Evolutionary conservation across 2,888 invertebrate genomes (phyloP), one percentile per base, ranked within the genome.

Genomic region (Eupithecia pulchellata): DNA sequence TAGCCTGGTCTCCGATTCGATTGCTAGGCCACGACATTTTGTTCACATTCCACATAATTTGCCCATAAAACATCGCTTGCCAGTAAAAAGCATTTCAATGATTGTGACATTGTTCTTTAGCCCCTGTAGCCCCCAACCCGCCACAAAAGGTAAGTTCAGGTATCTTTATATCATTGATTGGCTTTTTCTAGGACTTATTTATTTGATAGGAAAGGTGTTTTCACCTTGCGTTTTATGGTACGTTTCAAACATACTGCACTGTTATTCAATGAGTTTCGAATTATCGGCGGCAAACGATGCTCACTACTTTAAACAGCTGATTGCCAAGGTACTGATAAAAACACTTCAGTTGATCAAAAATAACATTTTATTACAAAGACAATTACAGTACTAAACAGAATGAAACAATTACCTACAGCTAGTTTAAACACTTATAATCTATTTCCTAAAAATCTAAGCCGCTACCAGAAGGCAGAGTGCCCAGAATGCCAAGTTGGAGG

Each of bases 41-140:
- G 74, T 34, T 64, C 34, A 62, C 60, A 34, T 58, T 72, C 70
- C 68, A 85, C 84, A 88, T 89, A 87, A 89, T 87, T 86, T 78
- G 32, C 63, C 72, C 79, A 85, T 88, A 84, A 85, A 86, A 79
- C 79, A 82, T 85, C 80, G 83, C 84, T 86, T 47, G 61, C 29
- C 36, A 69, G 76, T 58, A 84, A 86, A 87, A 87, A 84, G 68
- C 63, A 68, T 75, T 70, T 70, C 69, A 79, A 80, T 78, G 75
- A 72, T 70, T 72, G 75, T 75, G 79, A 83, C 84, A 82, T 79
- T 79, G 81, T 81, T 77, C 78, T 67, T 70, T 78, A 75, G 25
- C 4, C 77, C 73, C 77, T 81, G 69, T 78, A 75, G 42, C n/a
- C 77, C 73, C 77, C 79, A 30, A 55, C 39, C 29, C 0, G 4